These are phyloP conservation scores for Octodon degus DNA, from an alignment of 2,113 vertebrate species.

Conservation along the genomic window DNA sequence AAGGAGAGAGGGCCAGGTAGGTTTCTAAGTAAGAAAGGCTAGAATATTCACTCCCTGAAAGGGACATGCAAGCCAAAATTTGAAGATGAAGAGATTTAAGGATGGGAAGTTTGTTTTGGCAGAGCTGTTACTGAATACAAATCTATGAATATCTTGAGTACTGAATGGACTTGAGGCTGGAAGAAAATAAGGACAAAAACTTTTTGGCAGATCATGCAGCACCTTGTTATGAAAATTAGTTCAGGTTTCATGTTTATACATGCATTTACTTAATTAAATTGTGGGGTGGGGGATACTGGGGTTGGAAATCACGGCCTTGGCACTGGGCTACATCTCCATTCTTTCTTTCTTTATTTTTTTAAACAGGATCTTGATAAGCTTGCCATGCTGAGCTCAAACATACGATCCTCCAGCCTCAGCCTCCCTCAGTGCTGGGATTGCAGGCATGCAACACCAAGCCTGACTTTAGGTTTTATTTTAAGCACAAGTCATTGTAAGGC, in stretches of 20 bases:
- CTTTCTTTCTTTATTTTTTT: neutral
- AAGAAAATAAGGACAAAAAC: neutral
- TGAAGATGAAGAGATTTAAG: neutral
- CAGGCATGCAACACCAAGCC: neutral
- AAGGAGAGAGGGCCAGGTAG: fast-evolving
- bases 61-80: neutral
- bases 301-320: neutral
- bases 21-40: neutral
- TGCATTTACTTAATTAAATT: neutral
- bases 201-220: neutral
- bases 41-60: neutral
- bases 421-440: neutral
- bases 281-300: too few species aligned
- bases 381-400: neutral
- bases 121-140: neutral
- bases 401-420: neutral
- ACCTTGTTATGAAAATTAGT: neutral
- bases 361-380: neutral
- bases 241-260: neutral
- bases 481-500: neutral
- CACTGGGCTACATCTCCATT: neutral
- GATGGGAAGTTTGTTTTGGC: neutral
- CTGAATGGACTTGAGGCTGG: neutral
- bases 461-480: constrained; percentile 13
- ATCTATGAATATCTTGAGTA: neutral